Percentiles rank a stretch among this genome's conserved stretches.
Evolutionary conservation across 1,140 invertebrate genomes (phyloP).

Genomic region (Camponotus pennsylvanicus): DNA sequence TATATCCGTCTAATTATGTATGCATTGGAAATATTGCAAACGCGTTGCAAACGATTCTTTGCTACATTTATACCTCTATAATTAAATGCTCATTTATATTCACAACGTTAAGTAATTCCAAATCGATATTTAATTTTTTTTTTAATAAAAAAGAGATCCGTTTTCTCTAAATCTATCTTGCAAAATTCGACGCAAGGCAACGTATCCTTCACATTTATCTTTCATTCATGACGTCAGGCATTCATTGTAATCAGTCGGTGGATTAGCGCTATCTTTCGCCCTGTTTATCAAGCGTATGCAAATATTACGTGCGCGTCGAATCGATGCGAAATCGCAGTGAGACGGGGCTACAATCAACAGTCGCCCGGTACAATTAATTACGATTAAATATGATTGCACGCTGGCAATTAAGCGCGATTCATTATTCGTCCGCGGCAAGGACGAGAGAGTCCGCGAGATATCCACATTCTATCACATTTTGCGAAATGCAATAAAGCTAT

Average conservation of each 20-base stretch:
- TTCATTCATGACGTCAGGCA: background rate
- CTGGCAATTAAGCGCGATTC: conserved; percentile 51
- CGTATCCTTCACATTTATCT: background rate
- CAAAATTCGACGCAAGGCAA: background rate
- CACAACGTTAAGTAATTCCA: background rate
- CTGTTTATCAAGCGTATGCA: conserved; percentile 36
- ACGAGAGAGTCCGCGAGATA: background rate
- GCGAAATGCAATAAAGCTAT: background rate
- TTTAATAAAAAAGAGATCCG: background rate
- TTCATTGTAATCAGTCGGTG: background rate
- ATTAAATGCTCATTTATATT: background rate
- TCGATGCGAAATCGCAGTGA: conserved; percentile 45
- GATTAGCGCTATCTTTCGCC: conserved; percentile 34
- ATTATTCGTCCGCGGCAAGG: conserved; percentile 43
- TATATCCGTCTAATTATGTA: background rate
- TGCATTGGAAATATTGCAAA: background rate
- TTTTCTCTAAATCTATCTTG: background rate
- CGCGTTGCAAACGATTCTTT: background rate
- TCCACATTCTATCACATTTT: background rate
- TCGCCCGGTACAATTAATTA: conserved; percentile 48
- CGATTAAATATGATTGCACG: conserved; percentile 57
- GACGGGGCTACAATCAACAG: conserved; percentile 44
- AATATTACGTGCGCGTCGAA: conserved; percentile 39
- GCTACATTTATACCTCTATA: background rate
- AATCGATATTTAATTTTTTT: background rate